Evolutionary conservation across 1,140 invertebrate species (phyloP), one percentile per base, ranked within the genome.

Genomic region (Caenorhabditis inopinata): DNA sequence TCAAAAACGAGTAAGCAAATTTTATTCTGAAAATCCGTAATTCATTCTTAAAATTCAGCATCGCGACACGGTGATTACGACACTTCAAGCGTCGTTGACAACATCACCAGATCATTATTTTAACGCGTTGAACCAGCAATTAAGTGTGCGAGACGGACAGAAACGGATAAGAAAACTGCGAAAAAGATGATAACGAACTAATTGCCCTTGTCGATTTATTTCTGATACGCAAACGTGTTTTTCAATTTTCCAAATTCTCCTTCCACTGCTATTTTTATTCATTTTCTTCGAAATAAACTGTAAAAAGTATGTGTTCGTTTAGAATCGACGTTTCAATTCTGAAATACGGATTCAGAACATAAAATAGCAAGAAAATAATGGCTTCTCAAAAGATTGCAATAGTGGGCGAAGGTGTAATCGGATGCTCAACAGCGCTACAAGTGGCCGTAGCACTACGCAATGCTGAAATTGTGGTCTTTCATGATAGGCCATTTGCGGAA

Each of bases 391-490:
- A 51, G 11, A 75, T 80, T n/a, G 78, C 80, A 25, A 76, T 82
- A 9, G 42, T 82, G 32, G 80, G 80, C 14, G 80, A 74, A 46
- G 80, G 80, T 3, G 80, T 82, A 2, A 74, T 79, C 25, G 80
- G 80, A 16, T 68, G 49, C 9, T 82, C 80, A 6, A 80, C 76
- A 2, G 80, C 80, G 9, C 38, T 82, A 12, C 47, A 49, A 35
- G 0, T 82, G 9, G 23, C 47, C 0, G 7, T 46, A 25, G 47
- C 25, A 6, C 29, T 74, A 11, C 79, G 62, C 7, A 42, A 48
- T 25, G 38, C 51, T 53, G 7, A 38, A 48, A 42, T 82, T 27
- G 74, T 78, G 4, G 47, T 82, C 18, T 35, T 82, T 32, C 46
- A 38, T 32, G 80, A 82, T 23, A 51, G 80, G 0, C 35, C 35